Base-by-base conservation (phyloP, 2,888 invertebrate species). In the Dolichopus griseipennis region DNA sequence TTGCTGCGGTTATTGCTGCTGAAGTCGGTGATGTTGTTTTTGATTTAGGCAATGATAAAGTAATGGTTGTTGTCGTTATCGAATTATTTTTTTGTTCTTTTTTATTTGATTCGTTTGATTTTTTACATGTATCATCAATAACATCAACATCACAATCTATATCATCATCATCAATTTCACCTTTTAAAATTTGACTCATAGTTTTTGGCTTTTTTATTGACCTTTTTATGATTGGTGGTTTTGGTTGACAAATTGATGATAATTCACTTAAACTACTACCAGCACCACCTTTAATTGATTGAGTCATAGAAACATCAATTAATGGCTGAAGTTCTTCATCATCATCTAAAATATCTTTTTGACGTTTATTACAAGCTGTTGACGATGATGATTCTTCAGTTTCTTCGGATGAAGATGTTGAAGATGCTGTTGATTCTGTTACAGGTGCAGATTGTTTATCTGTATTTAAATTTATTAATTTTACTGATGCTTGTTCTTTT, bases 241-340 rank as follows among this genome's bases (percentile, higher is more conserved):
- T 27, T 15, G 1, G 1, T 15, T 22, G 10, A 5, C 37, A n/a
- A 21, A 22, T 43, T 5, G 52, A 18, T 12, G 52, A 52, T 18
- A 52, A 12, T 18, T 52, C 52, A n/a, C 52, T 52, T 52, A 52
- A 52, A 18, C 52, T 52, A n/a, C 52, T 52, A 52, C 52, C 52
- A n/a, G 15, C 18, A 15, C 52, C 67, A 33, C 67, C 68, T 65
- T 15, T 65, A 27, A 52, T 70, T 69, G 63, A 71, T 65, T 64
- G 69, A 68, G 66, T 71, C 71, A 67, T 68, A 70, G 66, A 70
- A 75, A 72, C 75, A 75, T 65, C 69, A 43, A 81, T 82, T 66
- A 81, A 72, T 1, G 82, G 81, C 69, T 79, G 77, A 66, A 81
- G 70, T 66, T 81, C 81, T 72, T 81, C 81, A 70, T 80, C 80